Evolutionary conservation across 30 jellyfish, hydroid and myxozoan genomes (phyloP).

Genomic region (Catostylus mosaicus): DNA sequence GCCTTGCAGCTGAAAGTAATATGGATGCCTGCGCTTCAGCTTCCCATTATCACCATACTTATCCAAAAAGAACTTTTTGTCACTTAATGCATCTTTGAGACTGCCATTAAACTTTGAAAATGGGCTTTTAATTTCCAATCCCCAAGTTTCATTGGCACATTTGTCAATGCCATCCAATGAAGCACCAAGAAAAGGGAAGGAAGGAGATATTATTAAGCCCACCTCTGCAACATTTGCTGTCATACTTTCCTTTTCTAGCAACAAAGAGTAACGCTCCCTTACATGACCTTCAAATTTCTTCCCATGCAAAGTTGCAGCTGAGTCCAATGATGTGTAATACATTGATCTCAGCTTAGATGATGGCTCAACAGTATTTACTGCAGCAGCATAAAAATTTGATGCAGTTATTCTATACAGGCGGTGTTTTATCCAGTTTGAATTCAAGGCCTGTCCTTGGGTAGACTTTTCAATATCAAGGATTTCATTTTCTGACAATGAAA

Average conservation of each 20-base stretch:
- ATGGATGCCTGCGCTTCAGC: conserved; percentile 39
- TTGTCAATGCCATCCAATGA: conserved; percentile 44
- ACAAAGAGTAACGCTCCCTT: conserved; percentile 12
- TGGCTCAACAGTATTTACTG: conserved; percentile 67
- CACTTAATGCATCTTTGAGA: conserved; percentile 47
- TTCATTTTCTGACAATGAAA: conserved; percentile 1
- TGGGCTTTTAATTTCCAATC: conserved; percentile 59
- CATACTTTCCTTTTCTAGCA: conserved; percentile 24
- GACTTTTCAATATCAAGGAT: conserved; percentile 15
- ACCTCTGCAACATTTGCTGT: conserved; percentile 15
- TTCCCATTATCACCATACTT: neutral
- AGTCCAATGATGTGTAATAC: conserved; percentile 32
- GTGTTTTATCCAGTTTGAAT: conserved; percentile 19
- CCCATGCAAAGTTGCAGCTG: conserved; percentile 56
- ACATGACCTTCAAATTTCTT: conserved; percentile 50
- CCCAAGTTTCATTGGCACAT: conserved; percentile 18
- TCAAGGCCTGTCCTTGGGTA: conserved; percentile 37
- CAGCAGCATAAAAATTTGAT: conserved; percentile 52
- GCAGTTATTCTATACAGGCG: conserved; percentile 50
- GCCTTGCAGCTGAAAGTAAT: conserved; percentile 48
- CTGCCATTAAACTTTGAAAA: conserved; percentile 22
- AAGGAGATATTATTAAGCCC: conserved; percentile 38
- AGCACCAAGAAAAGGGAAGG: conserved; percentile 58
- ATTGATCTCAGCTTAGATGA: conserved; percentile 31
- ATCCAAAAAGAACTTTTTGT: conserved; percentile 33